These are phyloP conservation scores for Gymnobelideus leadbeateri DNA, from an alignment of 2,113 vertebrate genomes.

Conservation along the genomic window DNA sequence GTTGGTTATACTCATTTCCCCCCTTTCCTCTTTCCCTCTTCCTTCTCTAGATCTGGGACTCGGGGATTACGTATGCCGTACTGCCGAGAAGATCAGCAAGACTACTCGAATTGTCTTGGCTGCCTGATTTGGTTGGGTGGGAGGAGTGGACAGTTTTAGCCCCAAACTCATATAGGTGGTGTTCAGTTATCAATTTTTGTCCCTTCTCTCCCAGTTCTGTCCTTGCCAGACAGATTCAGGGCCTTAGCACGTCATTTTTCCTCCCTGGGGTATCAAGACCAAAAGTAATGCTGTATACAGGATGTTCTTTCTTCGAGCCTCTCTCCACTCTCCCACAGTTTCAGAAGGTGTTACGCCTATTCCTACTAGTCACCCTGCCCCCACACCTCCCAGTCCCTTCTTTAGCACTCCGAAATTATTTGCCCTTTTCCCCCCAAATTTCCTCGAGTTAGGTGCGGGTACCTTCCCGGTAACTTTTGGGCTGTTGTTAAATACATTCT, in stretches of 20 bases:
- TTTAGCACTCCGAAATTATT: not conserved
- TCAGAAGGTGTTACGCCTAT: too few relatives aligned
- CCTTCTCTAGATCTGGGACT: not conserved
- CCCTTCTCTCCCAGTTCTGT: not conserved
- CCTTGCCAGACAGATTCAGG: not conserved
- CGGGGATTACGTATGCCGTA: not conserved
- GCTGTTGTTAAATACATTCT: too few relatives aligned
- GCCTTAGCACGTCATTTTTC: not conserved
- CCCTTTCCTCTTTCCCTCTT: not conserved
- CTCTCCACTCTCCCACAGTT: not conserved
- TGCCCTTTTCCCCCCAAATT: too few relatives aligned
- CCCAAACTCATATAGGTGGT: not conserved
- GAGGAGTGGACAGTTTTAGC: not conserved
- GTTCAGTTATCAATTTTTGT: not conserved
- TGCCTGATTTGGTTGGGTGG: not conserved
- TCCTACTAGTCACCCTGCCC: not conserved
- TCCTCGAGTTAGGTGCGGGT: not conserved
- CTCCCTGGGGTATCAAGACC: not conserved
- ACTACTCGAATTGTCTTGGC: not conserved
- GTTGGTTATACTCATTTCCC: not conserved
- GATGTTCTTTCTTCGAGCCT: not conserved
- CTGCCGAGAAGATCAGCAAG: not conserved
- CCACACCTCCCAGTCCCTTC: not conserved
- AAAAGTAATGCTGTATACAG: not conserved
- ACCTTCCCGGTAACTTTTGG: constrained; percentile 52